Evolutionary conservation across 2,113 vertebrate species (phyloP).

Genomic region (Pteropus alecto): DNA sequence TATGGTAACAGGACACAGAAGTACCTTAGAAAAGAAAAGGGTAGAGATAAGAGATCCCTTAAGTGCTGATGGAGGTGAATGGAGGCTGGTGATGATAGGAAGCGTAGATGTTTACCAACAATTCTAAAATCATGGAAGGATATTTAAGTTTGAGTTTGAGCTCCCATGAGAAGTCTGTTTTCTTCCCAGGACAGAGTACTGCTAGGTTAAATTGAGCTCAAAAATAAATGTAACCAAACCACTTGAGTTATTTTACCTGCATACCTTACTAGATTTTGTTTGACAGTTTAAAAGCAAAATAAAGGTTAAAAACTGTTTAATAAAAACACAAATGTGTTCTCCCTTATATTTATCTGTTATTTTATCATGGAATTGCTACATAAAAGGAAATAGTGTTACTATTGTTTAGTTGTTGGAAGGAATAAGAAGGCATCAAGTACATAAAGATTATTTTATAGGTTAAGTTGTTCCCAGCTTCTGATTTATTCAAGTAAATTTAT

Average conservation of each 20-base stretch:
- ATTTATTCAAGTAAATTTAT: not conserved
- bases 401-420: not conserved
- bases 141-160: not conserved
- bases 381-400: not conserved
- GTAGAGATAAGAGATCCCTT: not conserved
- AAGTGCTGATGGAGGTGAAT: not conserved
- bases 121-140: not conserved
- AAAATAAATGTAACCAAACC: not conserved
- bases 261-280: not conserved
- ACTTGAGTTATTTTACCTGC: not conserved
- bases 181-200: not conserved
- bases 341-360: not conserved
- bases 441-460: not conserved
- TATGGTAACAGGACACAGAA: constrained; percentile 20
- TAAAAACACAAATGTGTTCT: not conserved
- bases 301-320: not conserved
- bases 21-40: not conserved
- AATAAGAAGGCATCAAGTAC: not conserved
- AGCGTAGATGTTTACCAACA: not conserved
- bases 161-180: not conserved
- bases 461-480: not conserved
- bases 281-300: not conserved
- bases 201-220: not conserved
- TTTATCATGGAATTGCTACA: not conserved
- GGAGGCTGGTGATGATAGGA: not conserved